A percentile compares a stretch with the other conserved stretches of the same genome.
phyloP scores from a whole-genome alignment of 2,113 vertebrate genomes.

The Nasalis larvatus region DNA sequence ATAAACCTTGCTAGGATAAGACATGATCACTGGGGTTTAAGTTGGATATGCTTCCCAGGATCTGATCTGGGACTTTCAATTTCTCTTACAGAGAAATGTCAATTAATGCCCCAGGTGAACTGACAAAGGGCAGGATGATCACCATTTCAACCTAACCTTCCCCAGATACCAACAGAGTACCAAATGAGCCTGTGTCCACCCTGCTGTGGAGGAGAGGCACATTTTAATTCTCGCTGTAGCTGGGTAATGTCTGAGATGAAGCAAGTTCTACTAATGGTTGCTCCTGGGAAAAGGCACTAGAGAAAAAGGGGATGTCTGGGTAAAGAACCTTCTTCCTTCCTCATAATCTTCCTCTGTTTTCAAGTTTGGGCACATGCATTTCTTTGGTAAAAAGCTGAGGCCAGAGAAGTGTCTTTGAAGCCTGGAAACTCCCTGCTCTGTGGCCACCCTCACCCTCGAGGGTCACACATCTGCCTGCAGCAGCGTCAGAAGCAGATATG shows the following conservation, averaged over 20 bases:
- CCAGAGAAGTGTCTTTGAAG: neutral
- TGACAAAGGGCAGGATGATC: neutral
- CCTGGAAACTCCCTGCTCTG: neutral
- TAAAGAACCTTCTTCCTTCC: neutral
- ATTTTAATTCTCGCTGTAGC: neutral
- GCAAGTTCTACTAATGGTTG: neutral
- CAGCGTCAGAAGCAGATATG: slow-evolving; percentile 43
- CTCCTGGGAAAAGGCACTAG: neutral
- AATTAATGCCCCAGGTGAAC: neutral
- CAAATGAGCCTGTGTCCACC: too few relatives aligned
- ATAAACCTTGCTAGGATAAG: neutral
- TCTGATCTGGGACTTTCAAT: neutral
- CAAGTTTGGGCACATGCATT: neutral
- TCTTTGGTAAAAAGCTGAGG: neutral
- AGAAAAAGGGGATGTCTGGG: neutral
- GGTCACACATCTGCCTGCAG: neutral
- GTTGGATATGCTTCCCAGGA: neutral
- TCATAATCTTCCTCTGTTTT: neutral
- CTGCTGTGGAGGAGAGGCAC: neutral
- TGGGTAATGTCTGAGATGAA: neutral
- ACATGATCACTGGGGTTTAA: neutral
- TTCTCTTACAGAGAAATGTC: neutral
- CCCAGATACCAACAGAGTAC: neutral
- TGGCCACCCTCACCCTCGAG: neutral
- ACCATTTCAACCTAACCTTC: neutral